A percentile compares a stretch with the other conserved stretches of the same genome.
Evolutionary conservation across 2,113 vertebrate species (phyloP).

Genomic region (Lipotes vexillifer): DNA sequence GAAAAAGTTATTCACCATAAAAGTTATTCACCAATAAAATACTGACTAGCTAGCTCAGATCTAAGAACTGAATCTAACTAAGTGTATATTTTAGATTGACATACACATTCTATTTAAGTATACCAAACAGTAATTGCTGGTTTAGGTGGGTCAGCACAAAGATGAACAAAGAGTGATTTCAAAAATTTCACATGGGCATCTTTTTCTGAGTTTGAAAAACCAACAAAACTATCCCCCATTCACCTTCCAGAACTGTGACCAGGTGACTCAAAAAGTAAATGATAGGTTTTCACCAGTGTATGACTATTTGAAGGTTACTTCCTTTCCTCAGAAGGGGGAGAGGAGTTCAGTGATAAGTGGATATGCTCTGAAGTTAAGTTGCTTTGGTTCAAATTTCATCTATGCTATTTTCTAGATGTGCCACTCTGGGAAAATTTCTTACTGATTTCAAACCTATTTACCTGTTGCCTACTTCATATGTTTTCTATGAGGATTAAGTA

Average conservation of each 20-base stretch:
- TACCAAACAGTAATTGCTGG: not conserved
- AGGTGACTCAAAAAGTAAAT: not conserved
- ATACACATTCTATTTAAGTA: not conserved
- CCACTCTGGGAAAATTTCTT: not conserved
- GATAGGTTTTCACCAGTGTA: not conserved
- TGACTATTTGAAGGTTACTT: not conserved
- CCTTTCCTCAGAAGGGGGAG: not conserved
- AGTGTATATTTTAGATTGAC: not conserved
- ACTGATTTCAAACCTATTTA: not conserved
- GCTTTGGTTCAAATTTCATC: not conserved
- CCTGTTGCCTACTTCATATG: not conserved
- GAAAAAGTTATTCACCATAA: conserved; percentile 14
- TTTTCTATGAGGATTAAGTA: not conserved
- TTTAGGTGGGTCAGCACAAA: not conserved
- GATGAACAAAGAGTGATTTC: not conserved
- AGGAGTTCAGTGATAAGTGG: not conserved
- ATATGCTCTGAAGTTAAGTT: not conserved
- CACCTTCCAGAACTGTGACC: not conserved
- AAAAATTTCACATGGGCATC: not conserved
- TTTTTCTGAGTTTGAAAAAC: not conserved
- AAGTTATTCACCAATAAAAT: not conserved
- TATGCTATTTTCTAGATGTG: not conserved
- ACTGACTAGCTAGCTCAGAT: not conserved
- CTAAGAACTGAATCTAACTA: not conserved
- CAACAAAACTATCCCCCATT: not conserved